Conservation (phyloP, 2,113 vertebrate genomes). For the Erpornis zantholeuca region DNA sequence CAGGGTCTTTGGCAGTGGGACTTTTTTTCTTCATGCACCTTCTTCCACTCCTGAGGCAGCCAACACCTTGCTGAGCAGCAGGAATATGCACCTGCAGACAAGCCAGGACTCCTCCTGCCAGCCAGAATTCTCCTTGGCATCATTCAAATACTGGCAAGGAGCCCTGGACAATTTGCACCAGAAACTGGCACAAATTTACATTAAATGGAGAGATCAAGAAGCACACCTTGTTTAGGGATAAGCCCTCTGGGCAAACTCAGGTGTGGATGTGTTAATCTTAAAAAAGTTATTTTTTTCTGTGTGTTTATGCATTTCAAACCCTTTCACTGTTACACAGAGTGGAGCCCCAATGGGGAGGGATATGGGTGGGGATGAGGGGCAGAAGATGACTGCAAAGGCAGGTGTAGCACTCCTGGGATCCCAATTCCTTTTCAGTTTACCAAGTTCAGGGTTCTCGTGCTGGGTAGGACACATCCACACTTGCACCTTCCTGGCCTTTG, state of each 20-base stretch:
- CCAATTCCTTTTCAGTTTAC: neutral
- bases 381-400: neutral
- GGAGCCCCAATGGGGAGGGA: neutral
- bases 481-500: neutral
- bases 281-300: neutral
- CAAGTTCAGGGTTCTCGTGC: neutral
- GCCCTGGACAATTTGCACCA: neutral
- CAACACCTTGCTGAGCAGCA: neutral
- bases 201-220: neutral
- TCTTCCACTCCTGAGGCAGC: neutral
- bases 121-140: neutral
- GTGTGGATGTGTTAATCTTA: neutral
- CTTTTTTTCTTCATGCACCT: neutral
- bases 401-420: neutral
- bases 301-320: neutral
- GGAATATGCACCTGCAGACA: constrained; percentile 31
- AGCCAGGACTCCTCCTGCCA: constrained; percentile 17
- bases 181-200: neutral
- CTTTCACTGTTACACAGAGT: neutral
- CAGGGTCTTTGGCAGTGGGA: rapidly evolving
- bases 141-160: neutral
- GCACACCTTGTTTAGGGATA: neutral
- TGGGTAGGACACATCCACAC: neutral
- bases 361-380: neutral
- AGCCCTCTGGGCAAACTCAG: neutral